Evolutionary conservation across 2,888 invertebrate species (phyloP).

Genomic region (Vannuccia rotundouncinata): DNA sequence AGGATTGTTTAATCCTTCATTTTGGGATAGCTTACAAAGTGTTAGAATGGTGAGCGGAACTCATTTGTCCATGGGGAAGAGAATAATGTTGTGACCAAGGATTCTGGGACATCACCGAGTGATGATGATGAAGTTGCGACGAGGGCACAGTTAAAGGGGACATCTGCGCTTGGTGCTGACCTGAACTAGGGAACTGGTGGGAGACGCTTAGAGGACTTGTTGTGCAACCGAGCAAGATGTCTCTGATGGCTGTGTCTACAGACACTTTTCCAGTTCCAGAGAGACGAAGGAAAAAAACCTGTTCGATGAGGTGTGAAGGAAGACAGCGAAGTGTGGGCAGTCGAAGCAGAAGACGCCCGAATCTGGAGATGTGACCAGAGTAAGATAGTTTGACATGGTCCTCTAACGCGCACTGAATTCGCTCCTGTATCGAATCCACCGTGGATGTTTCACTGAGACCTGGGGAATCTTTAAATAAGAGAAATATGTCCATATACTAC

Average conservation of each 20-base stretch:
- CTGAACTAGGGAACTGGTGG: no score
- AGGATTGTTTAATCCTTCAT: no score
- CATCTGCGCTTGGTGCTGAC: not conserved
- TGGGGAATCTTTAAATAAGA: not conserved
- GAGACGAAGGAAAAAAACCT: constrained; percentile 11
- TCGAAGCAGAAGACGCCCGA: constrained; percentile 4
- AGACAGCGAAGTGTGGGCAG: constrained; percentile 6
- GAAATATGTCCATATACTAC: no score
- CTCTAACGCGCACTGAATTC: constrained; percentile 10
- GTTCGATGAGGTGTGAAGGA: constrained; percentile 1
- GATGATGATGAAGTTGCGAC: not conserved
- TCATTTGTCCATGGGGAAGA: not conserved
- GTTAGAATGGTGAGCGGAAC: not conserved
- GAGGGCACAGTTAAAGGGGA: not conserved
- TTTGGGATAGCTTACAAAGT: no score
- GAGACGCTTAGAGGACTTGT: no score
- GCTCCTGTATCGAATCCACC: constrained; percentile 14
- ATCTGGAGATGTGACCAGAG: constrained; percentile 5
- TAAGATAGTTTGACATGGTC: not conserved
- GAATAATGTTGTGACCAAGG: constrained; percentile 12
- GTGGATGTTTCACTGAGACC: not conserved
- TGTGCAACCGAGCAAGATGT: not conserved
- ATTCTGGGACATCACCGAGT: not conserved
- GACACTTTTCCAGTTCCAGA: not conserved
- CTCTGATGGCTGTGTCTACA: not conserved